Percentiles rank a stretch among this genome's conserved stretches.
Conservation (phyloP, 2,797 vertebrate genomes). For the Eupleurogrammus muticus region DNA sequence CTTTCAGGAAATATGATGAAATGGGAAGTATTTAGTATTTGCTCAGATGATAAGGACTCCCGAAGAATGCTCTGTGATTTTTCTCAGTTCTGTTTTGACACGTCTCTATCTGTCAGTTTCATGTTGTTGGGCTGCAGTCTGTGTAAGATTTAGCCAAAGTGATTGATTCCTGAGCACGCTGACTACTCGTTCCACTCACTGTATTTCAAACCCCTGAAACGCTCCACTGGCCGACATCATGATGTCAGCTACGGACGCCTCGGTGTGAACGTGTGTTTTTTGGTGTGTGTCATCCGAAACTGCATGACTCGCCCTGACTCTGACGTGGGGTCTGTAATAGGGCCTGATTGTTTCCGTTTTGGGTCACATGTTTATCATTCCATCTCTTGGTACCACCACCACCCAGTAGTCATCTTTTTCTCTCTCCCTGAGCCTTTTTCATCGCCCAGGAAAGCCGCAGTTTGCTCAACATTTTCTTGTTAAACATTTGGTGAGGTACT, state of each 20-base stretch:
- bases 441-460: constrained; percentile 19
- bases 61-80: constrained; percentile 33
- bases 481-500: not conserved
- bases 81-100: constrained; percentile 49
- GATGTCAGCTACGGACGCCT: constrained; percentile 14
- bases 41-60: constrained; percentile 48
- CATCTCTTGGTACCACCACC: constrained; percentile 70
- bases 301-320: constrained; percentile 59
- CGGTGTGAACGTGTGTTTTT: constrained; percentile 67
- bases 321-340: constrained; percentile 81
- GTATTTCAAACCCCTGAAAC: not conserved
- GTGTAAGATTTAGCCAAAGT: constrained; percentile 18
- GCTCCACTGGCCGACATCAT: constrained; percentile 15
- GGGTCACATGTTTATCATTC: constrained; percentile 76
- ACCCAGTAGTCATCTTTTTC: constrained; percentile 60
- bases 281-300: constrained; percentile 51
- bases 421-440: not conserved
- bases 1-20: constrained; percentile 63
- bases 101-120: not conserved
- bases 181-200: too few species aligned
- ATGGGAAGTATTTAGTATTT: constrained; percentile 65
- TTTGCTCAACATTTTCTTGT: not conserved
- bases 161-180: constrained; percentile 26
- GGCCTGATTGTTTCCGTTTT: constrained; percentile 77
- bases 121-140: constrained; percentile 10